Evolutionary conservation across 2,888 invertebrate genomes (phyloP).

Genomic region (Furcula furcula): DNA sequence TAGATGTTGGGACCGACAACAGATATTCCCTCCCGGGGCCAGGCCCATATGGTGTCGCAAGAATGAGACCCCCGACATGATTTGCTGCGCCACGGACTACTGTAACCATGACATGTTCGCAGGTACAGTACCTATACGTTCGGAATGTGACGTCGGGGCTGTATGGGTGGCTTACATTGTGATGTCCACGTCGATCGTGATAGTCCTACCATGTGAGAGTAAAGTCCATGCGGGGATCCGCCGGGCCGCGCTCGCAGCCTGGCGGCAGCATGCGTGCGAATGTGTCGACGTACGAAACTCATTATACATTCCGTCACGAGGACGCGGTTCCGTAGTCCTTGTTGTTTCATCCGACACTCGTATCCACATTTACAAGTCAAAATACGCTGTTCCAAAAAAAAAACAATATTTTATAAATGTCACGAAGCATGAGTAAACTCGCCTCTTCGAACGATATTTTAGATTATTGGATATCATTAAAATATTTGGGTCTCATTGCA

Average conservation of each 20-base stretch:
- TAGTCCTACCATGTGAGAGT: conserved; percentile 27
- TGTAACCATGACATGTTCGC: conserved; percentile 82
- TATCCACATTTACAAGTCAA: conserved; percentile 13
- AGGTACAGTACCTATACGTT: conserved; percentile 58
- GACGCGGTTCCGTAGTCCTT: conserved; percentile 11
- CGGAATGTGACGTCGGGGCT: conserved; percentile 57
- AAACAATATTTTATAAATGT: not conserved
- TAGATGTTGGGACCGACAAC: conserved; percentile 84
- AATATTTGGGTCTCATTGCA: conserved; percentile 29
- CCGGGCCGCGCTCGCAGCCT: conserved; percentile 18
- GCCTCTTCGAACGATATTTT: conserved; percentile 6
- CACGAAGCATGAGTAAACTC: conserved; percentile 3
- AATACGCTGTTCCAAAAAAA: conserved; percentile 1
- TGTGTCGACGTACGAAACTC: conserved; percentile 20
- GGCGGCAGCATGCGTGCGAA: conserved; percentile 32
- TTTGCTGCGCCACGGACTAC: conserved; percentile 87
- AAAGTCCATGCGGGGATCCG: conserved; percentile 28
- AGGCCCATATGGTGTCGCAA: conserved; percentile 83
- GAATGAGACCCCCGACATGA: conserved; percentile 57
- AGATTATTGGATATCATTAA: conserved; percentile 16
- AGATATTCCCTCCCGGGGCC: conserved; percentile 82
- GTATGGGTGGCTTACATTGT: conserved; percentile 66
- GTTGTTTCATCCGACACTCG: conserved; percentile 11
- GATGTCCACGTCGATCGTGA: conserved; percentile 59
- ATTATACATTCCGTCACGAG: conserved; percentile 17